Base-by-base conservation (phyloP, 2,113 vertebrate species). In the Ceratotherium simum region DNA sequence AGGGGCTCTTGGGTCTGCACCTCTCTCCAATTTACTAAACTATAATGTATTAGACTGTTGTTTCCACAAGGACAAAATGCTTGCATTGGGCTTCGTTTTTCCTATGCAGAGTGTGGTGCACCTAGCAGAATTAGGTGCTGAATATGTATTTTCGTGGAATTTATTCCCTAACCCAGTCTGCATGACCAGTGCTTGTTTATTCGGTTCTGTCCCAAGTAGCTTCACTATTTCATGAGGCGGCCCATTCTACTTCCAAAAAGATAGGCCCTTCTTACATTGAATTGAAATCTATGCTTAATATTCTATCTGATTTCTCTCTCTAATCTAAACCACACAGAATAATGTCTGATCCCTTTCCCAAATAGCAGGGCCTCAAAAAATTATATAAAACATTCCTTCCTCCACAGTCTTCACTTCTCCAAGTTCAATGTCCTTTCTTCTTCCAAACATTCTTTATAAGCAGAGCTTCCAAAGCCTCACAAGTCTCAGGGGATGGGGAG, bases 181-280 rank as follows among this genome's bases (percentile, higher is more conserved):
- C 39, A 0, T 21, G 64, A 5, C 56, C 56, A 31, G 4, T 6
- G 2, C 54, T 17, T 29, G 5, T 3, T 25, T 1, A 2, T 56
- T 56, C 58, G 4, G 33, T 56, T 14, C 39, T 54, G 29, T 16
- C 14, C 78, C 48, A 5, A 33, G 48, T n/a, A 12, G 29, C 58
- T 70, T 67, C 20, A 3, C 14, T 25, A 0, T 62, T 69, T 31
- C 48, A 8, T 21, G 20, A 62, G 48, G 62, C 18, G 18, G 18
- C 36, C 64, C 10, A 20, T n/a, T 64, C 21, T 78, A 16, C 48
- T 78, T 56, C 36, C 39, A 39, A 64, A 73, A 31, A 58, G 39
- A 92, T 87, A 79, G 46, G 13, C 6, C 0, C 20, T 1, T 25
- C 27, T 58, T 25, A 3, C 48, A 36, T 4, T 12, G 13, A 76